Percentiles rank a stretch among this genome's conserved stretches.
Conservation (phyloP, 2,888 invertebrate genomes). For the Pristionchus japonicus region DNA sequence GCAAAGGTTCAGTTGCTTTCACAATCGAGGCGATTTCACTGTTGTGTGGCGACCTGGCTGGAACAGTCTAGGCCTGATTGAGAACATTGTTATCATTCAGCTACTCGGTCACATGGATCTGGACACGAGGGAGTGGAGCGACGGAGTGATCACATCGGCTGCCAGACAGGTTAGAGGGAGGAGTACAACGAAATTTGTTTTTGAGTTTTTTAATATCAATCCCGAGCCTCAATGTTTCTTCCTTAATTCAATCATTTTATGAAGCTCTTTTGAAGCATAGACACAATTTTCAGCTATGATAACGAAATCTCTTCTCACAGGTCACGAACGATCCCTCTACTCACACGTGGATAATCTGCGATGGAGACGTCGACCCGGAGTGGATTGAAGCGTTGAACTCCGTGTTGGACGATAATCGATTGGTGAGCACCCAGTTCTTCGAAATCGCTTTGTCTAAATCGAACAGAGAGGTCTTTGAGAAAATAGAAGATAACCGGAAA, state of each 20-base stretch:
- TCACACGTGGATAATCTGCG: slow-evolving; percentile 89
- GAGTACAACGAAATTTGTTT: background rate
- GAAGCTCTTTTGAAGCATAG: background rate
- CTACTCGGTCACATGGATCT: slow-evolving; percentile 91
- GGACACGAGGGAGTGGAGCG: slow-evolving; percentile 94
- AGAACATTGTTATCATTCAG: slow-evolving; percentile 67
- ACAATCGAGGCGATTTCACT: too few species aligned
- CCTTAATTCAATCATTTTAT: too few species aligned
- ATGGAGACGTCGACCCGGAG: slow-evolving; percentile 99
- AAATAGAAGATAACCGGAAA: too few species aligned
- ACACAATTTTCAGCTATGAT: background rate
- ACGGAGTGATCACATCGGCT: slow-evolving; percentile 80
- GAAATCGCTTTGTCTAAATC: too few species aligned
- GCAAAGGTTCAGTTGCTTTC: too few species aligned
- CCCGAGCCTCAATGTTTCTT: too few species aligned
- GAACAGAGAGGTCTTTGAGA: too few species aligned
- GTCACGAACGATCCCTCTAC: slow-evolving; percentile 84
- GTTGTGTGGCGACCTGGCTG: too few species aligned
- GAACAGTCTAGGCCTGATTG: too few species aligned
- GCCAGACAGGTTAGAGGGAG: slow-evolving; percentile 55
- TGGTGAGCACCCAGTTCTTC: slow-evolving; percentile 77
- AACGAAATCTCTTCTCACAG: slow-evolving; percentile 73
- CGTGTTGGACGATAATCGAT: slow-evolving; percentile 95
- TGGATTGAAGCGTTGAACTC: slow-evolving; percentile 99
- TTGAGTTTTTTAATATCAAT: too few species aligned